phyloP scores from a whole-genome alignment of 2,113 vertebrate genomes.

The Prolemur simus region DNA sequence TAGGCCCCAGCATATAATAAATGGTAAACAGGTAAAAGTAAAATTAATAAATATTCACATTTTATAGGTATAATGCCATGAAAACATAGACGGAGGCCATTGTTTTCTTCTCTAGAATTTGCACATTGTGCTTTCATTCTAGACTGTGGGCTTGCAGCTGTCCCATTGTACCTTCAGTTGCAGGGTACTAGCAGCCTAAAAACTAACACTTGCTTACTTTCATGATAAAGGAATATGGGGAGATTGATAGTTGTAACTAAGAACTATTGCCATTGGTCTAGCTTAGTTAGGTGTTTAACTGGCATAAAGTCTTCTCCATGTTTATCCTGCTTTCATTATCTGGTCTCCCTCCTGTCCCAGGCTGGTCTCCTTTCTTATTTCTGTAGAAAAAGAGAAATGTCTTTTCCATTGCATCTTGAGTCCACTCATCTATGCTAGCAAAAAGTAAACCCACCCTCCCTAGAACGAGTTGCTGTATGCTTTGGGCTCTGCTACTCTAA shows the following conservation, averaged over 20 bases:
- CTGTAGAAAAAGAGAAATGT: neutral
- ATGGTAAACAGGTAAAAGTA: neutral
- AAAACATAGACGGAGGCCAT: neutral
- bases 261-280: too few species aligned
- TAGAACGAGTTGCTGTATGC: neutral
- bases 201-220: neutral
- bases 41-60: neutral
- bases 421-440: neutral
- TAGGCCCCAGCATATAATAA: neutral
- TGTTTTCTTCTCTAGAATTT: neutral
- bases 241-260: neutral
- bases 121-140: neutral
- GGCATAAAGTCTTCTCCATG: neutral
- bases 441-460: neutral
- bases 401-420: neutral
- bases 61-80: neutral
- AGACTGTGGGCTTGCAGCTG: neutral
- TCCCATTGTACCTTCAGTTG: neutral
- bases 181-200: neutral
- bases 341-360: neutral
- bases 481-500: neutral
- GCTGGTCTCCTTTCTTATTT: neutral
- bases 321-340: neutral
- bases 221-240: neutral
- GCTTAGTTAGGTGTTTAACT: neutral